phyloP scores from a whole-genome alignment of 2,113 vertebrate species.

The Zosterops hypoxanthus region DNA sequence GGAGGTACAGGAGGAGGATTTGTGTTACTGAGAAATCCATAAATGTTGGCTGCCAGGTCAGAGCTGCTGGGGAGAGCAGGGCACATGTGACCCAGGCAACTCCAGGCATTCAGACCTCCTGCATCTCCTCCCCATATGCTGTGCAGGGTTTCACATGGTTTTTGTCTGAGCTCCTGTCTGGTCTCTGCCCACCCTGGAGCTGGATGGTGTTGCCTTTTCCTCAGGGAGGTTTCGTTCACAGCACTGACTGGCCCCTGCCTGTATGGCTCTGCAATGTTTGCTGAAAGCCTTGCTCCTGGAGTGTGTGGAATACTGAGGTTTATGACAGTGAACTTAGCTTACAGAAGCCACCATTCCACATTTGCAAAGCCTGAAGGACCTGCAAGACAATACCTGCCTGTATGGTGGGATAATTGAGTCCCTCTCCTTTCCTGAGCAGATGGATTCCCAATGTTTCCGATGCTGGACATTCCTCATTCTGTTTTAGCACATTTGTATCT shows the following conservation, averaged over 20 bases:
- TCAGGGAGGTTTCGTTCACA: neutral
- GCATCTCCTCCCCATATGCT: neutral
- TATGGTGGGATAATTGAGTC: neutral
- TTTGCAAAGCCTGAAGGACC: neutral
- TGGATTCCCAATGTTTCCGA: neutral
- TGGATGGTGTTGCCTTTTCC: neutral
- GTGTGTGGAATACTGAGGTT: neutral
- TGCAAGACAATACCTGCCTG: neutral
- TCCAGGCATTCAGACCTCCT: neutral
- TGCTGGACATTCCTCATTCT: neutral
- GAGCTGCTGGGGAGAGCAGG: neutral
- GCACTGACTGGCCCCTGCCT: neutral
- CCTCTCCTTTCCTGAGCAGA: neutral
- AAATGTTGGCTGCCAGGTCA: neutral
- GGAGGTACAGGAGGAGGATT: neutral
- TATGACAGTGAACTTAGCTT: neutral
- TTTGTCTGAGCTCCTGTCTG: neutral
- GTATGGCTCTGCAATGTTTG: neutral
- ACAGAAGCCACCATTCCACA: neutral
- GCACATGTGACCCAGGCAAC: neutral
- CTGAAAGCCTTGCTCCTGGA: neutral
- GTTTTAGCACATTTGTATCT: neutral
- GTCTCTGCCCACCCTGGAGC: rapidly evolving
- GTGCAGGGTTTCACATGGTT: rapidly evolving
- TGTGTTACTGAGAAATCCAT: neutral